A percentile compares a stretch with the other conserved stretches of the same genome.
phyloP scores from a whole-genome alignment of 2,888 invertebrate genomes.

The Pseudeuparius sepicola region DNA sequence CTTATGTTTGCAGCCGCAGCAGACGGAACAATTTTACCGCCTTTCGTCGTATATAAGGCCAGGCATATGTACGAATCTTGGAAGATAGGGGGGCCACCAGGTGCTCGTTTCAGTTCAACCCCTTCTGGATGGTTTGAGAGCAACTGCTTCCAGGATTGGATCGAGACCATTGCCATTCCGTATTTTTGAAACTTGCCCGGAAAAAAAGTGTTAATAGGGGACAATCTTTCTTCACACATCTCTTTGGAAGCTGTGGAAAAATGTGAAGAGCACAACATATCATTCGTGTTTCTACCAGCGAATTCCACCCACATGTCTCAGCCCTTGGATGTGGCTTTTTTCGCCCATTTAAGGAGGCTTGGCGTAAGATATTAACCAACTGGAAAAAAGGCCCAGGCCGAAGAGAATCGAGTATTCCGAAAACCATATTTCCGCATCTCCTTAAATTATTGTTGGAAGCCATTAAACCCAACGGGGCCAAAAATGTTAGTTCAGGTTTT shows the following conservation, averaged over 20 bases:
- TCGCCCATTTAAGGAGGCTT: constrained; percentile 15
- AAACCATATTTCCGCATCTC: constrained; percentile 10
- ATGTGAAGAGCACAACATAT: constrained; percentile 13
- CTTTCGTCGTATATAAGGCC: too few relatives aligned
- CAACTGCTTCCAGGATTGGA: constrained; percentile 11
- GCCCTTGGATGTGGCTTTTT: constrained; percentile 13
- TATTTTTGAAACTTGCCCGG: constrained; percentile 11
- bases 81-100: too few relatives aligned
- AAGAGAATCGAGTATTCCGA: constrained; percentile 10
- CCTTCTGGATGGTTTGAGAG: constrained; percentile 12
- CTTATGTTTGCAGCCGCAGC: too few relatives aligned
- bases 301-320: too few relatives aligned
- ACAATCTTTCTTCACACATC: constrained; percentile 12
- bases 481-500: too few relatives aligned
- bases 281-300: constrained; percentile 14
- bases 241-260: constrained; percentile 11
- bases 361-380: constrained; percentile 14
- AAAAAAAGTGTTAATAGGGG: constrained; percentile 10
- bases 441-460: constrained; percentile 11
- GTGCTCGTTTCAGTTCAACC: too few relatives aligned
- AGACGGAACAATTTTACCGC: too few relatives aligned
- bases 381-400: constrained; percentile 12
- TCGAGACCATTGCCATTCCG: constrained; percentile 11
- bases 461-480: constrained; percentile 8
- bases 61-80: too few relatives aligned